Base-by-base conservation (phyloP, 2,797 vertebrate species). In the Saguinus oedipus region DNA sequence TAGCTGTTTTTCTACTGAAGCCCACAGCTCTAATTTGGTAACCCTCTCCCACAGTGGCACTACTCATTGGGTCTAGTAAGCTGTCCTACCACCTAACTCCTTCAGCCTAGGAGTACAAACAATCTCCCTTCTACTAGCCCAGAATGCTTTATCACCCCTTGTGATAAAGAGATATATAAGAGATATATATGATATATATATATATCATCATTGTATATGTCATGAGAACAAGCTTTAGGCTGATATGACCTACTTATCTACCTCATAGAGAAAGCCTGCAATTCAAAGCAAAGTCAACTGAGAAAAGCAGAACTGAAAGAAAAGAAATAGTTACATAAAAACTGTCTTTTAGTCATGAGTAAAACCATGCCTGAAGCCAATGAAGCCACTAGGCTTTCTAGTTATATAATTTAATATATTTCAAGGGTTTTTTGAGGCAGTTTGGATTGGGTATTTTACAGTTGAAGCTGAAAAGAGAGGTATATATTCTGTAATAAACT, bases 401-500 rank as follows among this genome's bases (percentile, higher is more conserved):
- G 15, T 55, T 36, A 27, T n/a, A 48, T 48, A 64, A 95, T 79
- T 96, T 88, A 90, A 79, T 42, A 64, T 27, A 88, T 88, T 90
- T 83, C 64, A 74, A 88, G 4, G 15, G 96, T 87, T 90, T 87
- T 83, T 44, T 78, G 39, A 79, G 74, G n/a, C 48, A 55, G 30
- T 48, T 90, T 82, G 36, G 11, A 74, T 72, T 92, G 75, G 9
- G 20, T 27, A 93, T 95, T 53, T 83, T 84, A 93, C 61, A 87
- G 44, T 46, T 70, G 24, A n/a, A 76, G 64, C 80, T 92, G 81
- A 89, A 94, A 85, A 76, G 19, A 95, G 15, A 93, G 36, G 46
- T 33, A 7, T n/a, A 7, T 22, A 27, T 85, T 59, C 50, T 53
- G 7, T 76, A 93, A 83, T 46, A 26, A 82, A 85, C 93, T 30